Evolutionary conservation across 2,888 invertebrate genomes (phyloP), one percentile per base, ranked within the genome.

Genomic region (Spilosoma lubricipeda): DNA sequence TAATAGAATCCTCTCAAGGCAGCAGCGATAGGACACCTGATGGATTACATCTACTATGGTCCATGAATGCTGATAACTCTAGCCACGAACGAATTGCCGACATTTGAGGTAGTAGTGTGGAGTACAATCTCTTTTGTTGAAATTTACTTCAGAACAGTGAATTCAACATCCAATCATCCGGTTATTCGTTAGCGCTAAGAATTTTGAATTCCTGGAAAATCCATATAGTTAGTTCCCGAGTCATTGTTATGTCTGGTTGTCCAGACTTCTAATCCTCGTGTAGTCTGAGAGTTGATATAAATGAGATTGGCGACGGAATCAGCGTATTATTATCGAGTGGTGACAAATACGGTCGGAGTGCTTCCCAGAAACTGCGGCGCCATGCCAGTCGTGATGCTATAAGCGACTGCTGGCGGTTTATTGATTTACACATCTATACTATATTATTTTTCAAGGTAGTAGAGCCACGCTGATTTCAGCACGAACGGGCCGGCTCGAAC

Each of bases 351-450:
- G 23, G 5, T 52, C 23, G 15, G 59, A 63, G 59, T 63, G 30
- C 5, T 52, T 52, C 68, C 11, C 68, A 68, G 52, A 52, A 68
- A 36, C n/a, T 20, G 48, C 67, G 67, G 48, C 67, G 68, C 52
- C 48, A 27, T 52, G 33, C 48, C 68, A 48, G 23, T 33, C 23
- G n/a, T 33, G 27, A n/a, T 56, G n/a, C n/a, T 56, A 15, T 69
- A 36, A 36, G 33, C n/a, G n/a, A 36, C n/a, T 69, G 52, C 39
- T 69, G 30, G 15, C 23, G 52, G 36, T 69, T 52, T 56, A n/a
- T 33, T 33, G 30, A 3, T 15, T 45, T n/a, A n/a, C n/a, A n/a
- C n/a, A n/a, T n/a, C n/a, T n/a, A n/a, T n/a, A n/a, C n/a, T n/a
- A n/a, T n/a, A n/a, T n/a, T n/a, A n/a, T n/a, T n/a, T n/a, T n/a